Evolutionary conservation across 2,113 vertebrate species (phyloP), one percentile per base, ranked within the genome.

Genomic region (Siphamia tubifer): DNA sequence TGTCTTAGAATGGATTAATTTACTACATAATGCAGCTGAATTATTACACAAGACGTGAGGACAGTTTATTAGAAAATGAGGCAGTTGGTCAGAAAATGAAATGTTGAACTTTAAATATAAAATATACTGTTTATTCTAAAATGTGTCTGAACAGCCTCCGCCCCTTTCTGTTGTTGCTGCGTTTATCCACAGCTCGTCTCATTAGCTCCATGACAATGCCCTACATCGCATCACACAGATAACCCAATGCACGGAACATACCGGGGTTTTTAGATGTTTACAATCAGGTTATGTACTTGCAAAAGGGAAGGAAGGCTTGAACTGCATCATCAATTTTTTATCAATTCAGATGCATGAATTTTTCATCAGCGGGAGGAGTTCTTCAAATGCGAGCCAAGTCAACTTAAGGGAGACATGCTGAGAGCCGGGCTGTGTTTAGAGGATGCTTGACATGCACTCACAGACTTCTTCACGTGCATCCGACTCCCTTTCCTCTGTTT

Each of bases 321-420:
- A 78, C 64, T 6, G 36, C 32, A 62, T 83, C 82, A 87, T 88
- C 67, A 79, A 85, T 84, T 76, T 89, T 89, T 89, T 27, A 89
- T 86, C 68, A 44, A 63, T 81, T 76, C 58, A 40, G 25, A 30
- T 43, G 57, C 39, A 87, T 87, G 62, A 76, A 85, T 89, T 68
- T 88, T 87, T 84, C 62, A 87, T 25, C 49, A 78, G 79, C 43
- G 2, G 2, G n/a, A 66, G 68, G 74, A 74, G 58, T 65, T 84
- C 72, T 83, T 89, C 79, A 84, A 67, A 77, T 79, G 67, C 56
- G 24, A 75, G 76, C 42, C 56, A 54, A 73, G 68, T 60, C 66
- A 24, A 62, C 32, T 69, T 71, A 31, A 49, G 47, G 52, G 62
- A 82, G 58, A 24, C 72, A 65, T 44, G 65, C 77, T 74, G 82